Percentiles rank a stretch among this genome's conserved stretches.
Evolutionary conservation across 2,888 invertebrate genomes (phyloP).

Genomic region (Polia nebulosa): DNA sequence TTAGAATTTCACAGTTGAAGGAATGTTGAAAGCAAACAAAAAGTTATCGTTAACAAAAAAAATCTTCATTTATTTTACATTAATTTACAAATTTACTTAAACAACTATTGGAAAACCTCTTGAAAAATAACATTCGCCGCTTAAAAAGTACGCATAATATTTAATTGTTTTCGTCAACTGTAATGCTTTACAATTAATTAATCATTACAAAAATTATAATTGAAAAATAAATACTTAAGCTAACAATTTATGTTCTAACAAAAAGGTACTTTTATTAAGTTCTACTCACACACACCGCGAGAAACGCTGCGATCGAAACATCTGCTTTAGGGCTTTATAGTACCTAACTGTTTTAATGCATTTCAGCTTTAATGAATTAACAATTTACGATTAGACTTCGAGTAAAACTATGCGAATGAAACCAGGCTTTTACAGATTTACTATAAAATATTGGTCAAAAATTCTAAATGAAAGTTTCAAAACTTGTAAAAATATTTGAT

Average conservation of each 20-base stretch:
- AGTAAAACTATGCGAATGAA: background rate
- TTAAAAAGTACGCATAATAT: constrained; percentile 76
- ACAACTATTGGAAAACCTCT: constrained; percentile 80
- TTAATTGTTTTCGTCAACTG: constrained; percentile 70
- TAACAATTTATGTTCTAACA: constrained; percentile 81
- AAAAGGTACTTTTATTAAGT: constrained; percentile 89
- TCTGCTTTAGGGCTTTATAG: background rate
- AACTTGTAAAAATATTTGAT: constrained; percentile 9
- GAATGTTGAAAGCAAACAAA: constrained; percentile 61
- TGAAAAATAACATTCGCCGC: constrained; percentile 86
- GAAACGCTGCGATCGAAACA: constrained; percentile 85
- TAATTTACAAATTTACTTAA: constrained; percentile 88
- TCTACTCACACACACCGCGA: constrained; percentile 78
- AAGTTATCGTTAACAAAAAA: constrained; percentile 86
- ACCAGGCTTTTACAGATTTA: constrained; percentile 3
- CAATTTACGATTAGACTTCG: background rate
- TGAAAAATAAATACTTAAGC: constrained; percentile 89
- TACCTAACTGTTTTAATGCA: background rate
- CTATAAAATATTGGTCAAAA: constrained; percentile 8
- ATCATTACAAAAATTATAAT: constrained; percentile 82
- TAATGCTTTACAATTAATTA: constrained; percentile 79
- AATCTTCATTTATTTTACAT: constrained; percentile 91
- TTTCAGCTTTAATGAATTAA: background rate
- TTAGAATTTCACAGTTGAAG: background rate
- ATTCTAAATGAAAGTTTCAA: constrained; percentile 12